Evolutionary conservation across 2,113 vertebrate species (phyloP).

Genomic region (Sapajus apella): DNA sequence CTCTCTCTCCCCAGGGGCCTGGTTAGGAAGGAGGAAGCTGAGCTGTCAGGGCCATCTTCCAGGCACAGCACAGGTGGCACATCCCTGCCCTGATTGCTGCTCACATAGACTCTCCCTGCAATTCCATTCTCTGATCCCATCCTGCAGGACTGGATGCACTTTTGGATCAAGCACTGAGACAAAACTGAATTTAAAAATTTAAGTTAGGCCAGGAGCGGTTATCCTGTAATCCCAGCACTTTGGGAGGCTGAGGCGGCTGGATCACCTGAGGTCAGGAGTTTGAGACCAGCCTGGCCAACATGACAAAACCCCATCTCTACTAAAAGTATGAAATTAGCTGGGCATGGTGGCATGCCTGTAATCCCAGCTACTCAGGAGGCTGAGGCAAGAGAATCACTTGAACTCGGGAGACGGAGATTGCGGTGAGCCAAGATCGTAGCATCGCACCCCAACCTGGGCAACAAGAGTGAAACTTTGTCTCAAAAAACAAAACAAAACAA

Average conservation of each 20-base stretch:
- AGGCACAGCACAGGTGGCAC: neutral
- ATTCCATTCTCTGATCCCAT: neutral
- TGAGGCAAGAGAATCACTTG: too few species aligned
- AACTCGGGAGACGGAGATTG: too few species aligned
- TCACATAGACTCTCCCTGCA: neutral
- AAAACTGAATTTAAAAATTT: conserved; percentile 8
- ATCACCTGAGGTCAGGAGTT: neutral
- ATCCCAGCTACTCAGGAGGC: too few species aligned
- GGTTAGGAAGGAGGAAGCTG: neutral
- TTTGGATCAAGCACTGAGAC: neutral
- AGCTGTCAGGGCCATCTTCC: neutral
- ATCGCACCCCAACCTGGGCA: too few species aligned
- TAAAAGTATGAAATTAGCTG: neutral
- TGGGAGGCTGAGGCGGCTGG: too few species aligned
- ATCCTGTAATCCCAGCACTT: too few species aligned
- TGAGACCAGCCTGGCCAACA: neutral
- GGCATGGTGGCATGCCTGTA: too few species aligned
- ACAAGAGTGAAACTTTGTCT: too few species aligned
- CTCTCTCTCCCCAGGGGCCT: neutral
- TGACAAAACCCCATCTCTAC: neutral
- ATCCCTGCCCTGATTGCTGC: neutral
- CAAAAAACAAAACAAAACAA: too few species aligned
- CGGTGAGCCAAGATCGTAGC: too few species aligned
- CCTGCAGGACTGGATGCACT: neutral
- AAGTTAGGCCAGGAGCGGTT: neutral